Conservation (phyloP, 2,113 vertebrate genomes). For the Ceyx margarethae region DNA sequence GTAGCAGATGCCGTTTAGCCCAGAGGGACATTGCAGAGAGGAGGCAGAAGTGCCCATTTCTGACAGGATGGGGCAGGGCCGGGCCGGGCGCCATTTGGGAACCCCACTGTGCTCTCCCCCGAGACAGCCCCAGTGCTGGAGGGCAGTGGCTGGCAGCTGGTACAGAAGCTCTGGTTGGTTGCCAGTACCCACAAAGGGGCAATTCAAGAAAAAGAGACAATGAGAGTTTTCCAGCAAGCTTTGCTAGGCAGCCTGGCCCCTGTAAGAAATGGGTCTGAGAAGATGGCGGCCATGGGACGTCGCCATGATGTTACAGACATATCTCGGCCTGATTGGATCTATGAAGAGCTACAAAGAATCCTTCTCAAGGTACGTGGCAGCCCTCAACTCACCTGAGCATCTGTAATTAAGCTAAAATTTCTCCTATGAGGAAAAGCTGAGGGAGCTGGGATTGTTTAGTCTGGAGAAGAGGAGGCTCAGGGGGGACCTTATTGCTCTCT, state of each 20-base stretch:
- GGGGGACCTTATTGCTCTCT: no score
- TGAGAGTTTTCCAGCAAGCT: not conserved
- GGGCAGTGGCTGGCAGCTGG: rapidly evolving
- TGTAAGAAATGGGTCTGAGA: not conserved
- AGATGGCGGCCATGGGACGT: rapidly evolving
- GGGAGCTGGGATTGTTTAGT: no score
- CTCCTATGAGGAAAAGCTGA: no score
- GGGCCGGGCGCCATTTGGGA: rapidly evolving
- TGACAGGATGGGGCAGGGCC: rapidly evolving
- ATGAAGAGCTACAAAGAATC: rapidly evolving
- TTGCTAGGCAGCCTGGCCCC: not conserved
- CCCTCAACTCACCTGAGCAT: not conserved
- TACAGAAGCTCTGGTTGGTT: not conserved
- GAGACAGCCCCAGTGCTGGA: no score
- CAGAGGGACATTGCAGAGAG: no score
- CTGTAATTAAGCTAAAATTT: not conserved
- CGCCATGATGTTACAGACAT: not conserved
- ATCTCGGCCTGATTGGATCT: not conserved
- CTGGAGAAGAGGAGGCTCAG: no score
- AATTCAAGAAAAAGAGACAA: not conserved
- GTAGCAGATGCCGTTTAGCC: not conserved
- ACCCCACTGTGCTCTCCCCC: not conserved
- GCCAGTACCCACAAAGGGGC: rapidly evolving
- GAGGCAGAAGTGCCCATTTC: not conserved
- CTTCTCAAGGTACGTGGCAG: rapidly evolving